These are phyloP conservation scores for Cacoxenus indagator DNA, from an alignment of 2,888 invertebrate species.

Conservation along the genomic window DNA sequence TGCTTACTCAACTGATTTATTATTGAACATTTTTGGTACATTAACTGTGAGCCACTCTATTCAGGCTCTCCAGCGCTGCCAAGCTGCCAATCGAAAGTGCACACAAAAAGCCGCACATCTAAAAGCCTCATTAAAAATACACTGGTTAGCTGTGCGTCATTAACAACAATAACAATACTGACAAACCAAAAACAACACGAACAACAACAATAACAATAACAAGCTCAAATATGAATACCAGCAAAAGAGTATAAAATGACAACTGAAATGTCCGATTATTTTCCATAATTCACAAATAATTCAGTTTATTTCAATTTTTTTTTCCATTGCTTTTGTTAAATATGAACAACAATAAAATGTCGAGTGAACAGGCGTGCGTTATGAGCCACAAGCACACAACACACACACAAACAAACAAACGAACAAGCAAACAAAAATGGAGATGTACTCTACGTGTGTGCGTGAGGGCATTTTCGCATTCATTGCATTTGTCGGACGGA, in stretches of 20 bases:
- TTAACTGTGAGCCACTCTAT: no score
- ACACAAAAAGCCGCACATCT: no score
- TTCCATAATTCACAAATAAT: slow-evolving; percentile 62
- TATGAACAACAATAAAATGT: slow-evolving; percentile 24
- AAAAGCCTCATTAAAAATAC: not conserved
- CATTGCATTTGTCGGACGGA: slow-evolving; percentile 59
- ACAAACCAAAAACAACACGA: not conserved
- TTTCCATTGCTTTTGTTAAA: no score
- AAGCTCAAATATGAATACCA: not conserved
- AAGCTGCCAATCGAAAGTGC: no score
- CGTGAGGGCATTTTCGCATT: slow-evolving; percentile 40
- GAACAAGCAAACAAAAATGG: not conserved
- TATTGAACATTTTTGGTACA: no score
- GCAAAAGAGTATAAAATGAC: slow-evolving; percentile 61
- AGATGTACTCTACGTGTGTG: not conserved
- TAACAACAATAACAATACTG: not conserved
- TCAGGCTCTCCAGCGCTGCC: no score
- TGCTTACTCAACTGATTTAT: no score
- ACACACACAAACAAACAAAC: not conserved
- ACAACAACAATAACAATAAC: no score
- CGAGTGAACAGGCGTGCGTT: not conserved
- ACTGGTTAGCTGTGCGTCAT: not conserved
- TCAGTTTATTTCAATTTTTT: slow-evolving; percentile 61
- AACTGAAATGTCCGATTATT: slow-evolving; percentile 70
- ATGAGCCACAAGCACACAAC: not conserved